Evolutionary conservation across 2,113 vertebrate species (phyloP).

Genomic region (Dipodomys spectabilis): DNA sequence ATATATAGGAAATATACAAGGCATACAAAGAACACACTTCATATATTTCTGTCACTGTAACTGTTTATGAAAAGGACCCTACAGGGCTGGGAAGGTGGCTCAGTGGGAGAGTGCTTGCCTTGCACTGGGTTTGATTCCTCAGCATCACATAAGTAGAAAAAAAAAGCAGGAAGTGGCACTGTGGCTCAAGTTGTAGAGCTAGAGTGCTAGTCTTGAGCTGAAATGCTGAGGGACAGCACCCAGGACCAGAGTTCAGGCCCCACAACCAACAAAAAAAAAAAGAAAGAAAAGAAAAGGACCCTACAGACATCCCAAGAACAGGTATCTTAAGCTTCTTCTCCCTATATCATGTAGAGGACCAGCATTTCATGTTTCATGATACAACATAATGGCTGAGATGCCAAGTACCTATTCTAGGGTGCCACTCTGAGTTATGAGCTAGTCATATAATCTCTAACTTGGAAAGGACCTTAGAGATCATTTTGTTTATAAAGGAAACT

Average conservation of each 20-base stretch:
- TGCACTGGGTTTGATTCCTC: too few relatives aligned
- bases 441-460: conserved; percentile 16
- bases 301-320: background rate
- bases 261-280: too few relatives aligned
- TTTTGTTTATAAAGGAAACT: conserved; percentile 36
- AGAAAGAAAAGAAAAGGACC: background rate
- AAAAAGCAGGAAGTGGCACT: too few relatives aligned
- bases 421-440: background rate
- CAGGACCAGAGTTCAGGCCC: too few relatives aligned
- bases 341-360: background rate
- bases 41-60: background rate
- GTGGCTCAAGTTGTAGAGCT: too few relatives aligned
- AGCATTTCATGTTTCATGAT: background rate
- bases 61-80: background rate
- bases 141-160: too few relatives aligned
- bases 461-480: background rate
- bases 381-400: background rate
- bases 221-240: too few relatives aligned
- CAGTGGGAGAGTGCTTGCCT: too few relatives aligned
- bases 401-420: background rate
- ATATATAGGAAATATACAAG: background rate
- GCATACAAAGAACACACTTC: background rate
- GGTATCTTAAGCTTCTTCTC: background rate
- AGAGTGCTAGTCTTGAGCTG: too few relatives aligned
- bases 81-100: too few relatives aligned